Conservation (phyloP, 2,113 vertebrate genomes). For the Dicrurus megarhynchus region DNA sequence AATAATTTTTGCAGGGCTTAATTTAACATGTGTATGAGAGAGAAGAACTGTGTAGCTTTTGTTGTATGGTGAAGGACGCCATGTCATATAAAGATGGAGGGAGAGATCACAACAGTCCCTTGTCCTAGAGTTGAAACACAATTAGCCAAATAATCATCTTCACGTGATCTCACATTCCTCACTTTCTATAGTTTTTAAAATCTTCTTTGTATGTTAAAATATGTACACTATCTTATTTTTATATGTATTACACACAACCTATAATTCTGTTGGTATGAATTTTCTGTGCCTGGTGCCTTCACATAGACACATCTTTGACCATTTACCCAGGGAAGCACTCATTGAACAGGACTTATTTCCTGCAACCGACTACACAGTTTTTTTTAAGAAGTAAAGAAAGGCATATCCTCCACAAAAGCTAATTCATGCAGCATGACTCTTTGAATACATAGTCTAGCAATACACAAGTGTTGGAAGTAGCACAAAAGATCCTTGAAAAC, state of each 20-base stretch:
- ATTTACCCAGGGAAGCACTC: neutral
- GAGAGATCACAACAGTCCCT: neutral
- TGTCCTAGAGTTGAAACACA: neutral
- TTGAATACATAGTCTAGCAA: neutral
- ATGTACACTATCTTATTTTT: neutral
- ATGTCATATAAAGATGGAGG: neutral
- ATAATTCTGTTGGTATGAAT: neutral
- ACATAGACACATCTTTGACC: neutral
- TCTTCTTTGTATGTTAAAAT: neutral
- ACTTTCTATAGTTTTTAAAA: neutral
- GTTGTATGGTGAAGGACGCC: neutral
- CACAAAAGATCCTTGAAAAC: conserved; percentile 10
- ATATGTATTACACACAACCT: neutral
- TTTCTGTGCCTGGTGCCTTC: neutral
- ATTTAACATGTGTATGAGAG: neutral
- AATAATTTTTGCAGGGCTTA: neutral
- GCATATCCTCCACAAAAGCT: neutral
- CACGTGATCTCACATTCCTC: neutral
- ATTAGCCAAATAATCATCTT: neutral
- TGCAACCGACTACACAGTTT: neutral
- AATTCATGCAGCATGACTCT: conserved; percentile 5
- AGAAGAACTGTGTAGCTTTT: neutral
- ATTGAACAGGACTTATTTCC: neutral
- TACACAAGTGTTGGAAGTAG: neutral
- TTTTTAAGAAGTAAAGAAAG: neutral